A percentile compares a stretch with the other conserved stretches of the same genome.
These are phyloP conservation scores for Metacarcinus magister DNA, from an alignment of 2,888 invertebrate genomes.

Conservation along the genomic window DNA sequence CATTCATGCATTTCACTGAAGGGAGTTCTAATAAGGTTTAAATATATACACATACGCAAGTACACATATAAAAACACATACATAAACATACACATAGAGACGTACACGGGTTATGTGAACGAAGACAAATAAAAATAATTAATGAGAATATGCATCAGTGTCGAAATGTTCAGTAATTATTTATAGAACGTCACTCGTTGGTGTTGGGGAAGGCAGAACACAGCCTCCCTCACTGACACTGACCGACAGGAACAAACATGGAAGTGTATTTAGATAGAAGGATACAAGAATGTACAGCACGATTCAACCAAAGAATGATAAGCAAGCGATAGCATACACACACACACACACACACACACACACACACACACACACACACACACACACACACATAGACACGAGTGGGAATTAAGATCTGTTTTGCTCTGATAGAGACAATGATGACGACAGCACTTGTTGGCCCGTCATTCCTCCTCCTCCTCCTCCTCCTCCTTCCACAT, in stretches of 20 bases:
- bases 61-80: conserved; percentile 19
- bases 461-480: background rate
- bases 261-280: background rate
- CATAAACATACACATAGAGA: conserved; percentile 52
- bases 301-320: background rate
- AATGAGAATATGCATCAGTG: too few species aligned
- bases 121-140: background rate
- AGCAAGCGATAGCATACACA: background rate
- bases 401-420: background rate
- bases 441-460: background rate
- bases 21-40: too few species aligned
- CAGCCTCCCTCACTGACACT: background rate
- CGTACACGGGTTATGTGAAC: background rate
- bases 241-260: background rate
- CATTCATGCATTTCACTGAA: too few species aligned
- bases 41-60: background rate
- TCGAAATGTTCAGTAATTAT: too few species aligned
- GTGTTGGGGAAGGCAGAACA: too few species aligned
- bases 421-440: background rate
- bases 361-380: conserved; percentile 50
- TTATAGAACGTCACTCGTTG: too few species aligned
- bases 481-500: background rate
- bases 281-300: background rate
- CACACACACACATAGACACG: conserved; percentile 50
- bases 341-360: conserved; percentile 38